phyloP scores from a whole-genome alignment of 2,113 vertebrate species.

The Myrmecophaga tridactyla region DNA sequence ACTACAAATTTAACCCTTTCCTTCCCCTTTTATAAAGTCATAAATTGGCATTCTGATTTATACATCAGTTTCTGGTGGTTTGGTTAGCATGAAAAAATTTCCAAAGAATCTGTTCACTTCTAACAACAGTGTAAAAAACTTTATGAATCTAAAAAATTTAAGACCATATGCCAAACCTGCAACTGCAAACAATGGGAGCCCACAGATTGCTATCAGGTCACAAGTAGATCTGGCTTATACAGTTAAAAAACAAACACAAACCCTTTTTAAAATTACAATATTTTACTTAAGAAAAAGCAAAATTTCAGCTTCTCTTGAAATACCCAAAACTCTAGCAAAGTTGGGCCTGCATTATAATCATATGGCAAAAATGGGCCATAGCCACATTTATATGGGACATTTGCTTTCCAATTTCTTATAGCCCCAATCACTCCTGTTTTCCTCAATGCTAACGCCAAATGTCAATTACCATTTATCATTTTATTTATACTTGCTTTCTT shows the following conservation, averaged over 20 bases:
- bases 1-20: neutral
- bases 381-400: neutral
- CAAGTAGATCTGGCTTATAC: neutral
- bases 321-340: neutral
- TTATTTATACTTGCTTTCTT: neutral
- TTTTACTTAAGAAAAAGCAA: slow-evolving; percentile 1
- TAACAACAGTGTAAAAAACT: neutral
- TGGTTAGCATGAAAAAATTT: slow-evolving; percentile 19
- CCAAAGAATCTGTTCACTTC: neutral
- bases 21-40: neutral
- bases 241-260: neutral
- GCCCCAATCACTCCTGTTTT: neutral
- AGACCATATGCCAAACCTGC: neutral
- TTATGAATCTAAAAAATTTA: slow-evolving; percentile 24
- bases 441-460: neutral
- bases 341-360: neutral
- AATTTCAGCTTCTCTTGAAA: slow-evolving; percentile 20
- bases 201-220: neutral
- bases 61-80: neutral
- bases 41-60: slow-evolving; percentile 29
- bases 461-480: neutral
- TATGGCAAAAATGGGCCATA: neutral
- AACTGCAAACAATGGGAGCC: neutral
- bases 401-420: neutral
- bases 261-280: neutral